A percentile compares a stretch with the other conserved stretches of the same genome.
Conservation (phyloP, 2,113 vertebrate species). For the Helogale parvula region DNA sequence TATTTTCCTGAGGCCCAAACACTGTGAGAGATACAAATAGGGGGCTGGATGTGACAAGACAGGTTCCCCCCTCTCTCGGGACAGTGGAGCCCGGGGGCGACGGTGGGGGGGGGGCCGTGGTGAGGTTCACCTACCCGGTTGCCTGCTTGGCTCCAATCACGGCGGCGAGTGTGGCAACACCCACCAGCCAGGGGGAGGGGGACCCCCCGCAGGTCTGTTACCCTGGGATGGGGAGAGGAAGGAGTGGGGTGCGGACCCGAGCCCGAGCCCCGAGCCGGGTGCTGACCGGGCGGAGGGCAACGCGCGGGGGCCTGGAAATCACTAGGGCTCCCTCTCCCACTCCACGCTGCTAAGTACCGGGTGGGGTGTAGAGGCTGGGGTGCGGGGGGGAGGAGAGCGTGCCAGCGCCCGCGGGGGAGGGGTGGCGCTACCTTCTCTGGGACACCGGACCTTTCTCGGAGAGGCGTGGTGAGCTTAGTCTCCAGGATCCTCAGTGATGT, state of each 20-base stretch:
- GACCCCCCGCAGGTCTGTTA: constrained; percentile 20
- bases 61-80: not conserved
- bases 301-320: not conserved
- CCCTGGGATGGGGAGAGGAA: not conserved
- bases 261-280: not conserved
- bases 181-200: constrained; percentile 9
- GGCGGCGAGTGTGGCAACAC: not conserved
- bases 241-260: not conserved
- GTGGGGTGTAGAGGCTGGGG: not conserved
- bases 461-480: constrained; percentile 47
- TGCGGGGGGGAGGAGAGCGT: not conserved
- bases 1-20: constrained; percentile 43
- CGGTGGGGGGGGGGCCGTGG: not conserved
- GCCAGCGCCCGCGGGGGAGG: not conserved
- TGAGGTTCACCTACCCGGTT: not conserved
- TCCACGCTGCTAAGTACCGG: not conserved
- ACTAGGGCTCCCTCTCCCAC: not conserved
- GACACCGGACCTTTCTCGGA: constrained; percentile 42
- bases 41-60: not conserved
- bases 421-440: not conserved
- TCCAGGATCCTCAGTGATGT: constrained; percentile 64
- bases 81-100: not conserved
- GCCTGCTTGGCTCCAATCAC: not conserved
- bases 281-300: not conserved
- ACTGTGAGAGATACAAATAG: not conserved